Conservation (phyloP, 1,140 invertebrate species). For the Venustaconcha ellipsiformis region DNA sequence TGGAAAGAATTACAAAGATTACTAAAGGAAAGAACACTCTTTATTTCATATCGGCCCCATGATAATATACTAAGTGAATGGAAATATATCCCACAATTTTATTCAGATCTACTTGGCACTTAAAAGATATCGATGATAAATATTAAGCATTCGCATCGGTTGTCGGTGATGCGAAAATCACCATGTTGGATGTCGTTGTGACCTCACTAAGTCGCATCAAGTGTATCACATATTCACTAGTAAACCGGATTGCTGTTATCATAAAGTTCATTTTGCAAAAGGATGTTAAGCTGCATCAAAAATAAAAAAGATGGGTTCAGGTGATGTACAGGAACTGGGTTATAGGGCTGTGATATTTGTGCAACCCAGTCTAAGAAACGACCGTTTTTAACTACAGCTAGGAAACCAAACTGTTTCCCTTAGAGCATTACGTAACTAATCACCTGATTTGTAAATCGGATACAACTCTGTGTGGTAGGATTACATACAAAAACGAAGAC, state of each 20-base stretch:
- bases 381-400: background rate
- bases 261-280: no score
- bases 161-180: background rate
- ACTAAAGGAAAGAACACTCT: background rate
- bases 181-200: background rate
- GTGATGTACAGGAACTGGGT: background rate
- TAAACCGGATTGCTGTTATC: no score
- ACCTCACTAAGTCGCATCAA: background rate
- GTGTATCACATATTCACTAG: background rate
- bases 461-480: background rate
- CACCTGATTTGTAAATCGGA: no score
- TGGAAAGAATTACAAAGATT: slow-evolving; percentile 2
- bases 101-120: background rate
- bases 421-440: background rate
- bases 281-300: no score
- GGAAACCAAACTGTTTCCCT: background rate
- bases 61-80: background rate
- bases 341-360: background rate
- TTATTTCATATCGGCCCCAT: background rate
- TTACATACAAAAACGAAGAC: background rate
- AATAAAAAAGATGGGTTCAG: background rate
- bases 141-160: background rate
- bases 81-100: background rate
- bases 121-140: background rate
- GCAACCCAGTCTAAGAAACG: background rate